Evolutionary conservation across 2,113 vertebrate genomes (phyloP), one percentile per base, ranked within the genome.

Genomic region (Falcunculus frontatus): DNA sequence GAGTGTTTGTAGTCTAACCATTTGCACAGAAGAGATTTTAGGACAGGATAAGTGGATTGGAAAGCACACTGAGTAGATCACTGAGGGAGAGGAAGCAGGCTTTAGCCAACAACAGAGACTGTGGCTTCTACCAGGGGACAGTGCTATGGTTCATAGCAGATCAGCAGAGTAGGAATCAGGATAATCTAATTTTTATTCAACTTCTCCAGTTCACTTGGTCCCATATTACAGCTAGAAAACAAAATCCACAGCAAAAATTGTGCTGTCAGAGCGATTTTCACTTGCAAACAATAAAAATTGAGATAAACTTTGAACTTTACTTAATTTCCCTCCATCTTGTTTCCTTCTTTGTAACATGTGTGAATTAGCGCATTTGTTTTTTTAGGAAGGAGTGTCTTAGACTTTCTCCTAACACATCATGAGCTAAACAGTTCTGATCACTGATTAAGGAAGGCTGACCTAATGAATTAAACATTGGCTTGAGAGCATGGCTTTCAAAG

Each of bases 381-480:
- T 56, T 7, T 3, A 8, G 30, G 44, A 68, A 72, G 15, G 30
- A 46, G 30, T 33, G 10, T 37, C 37, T 84, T 57, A 50, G 42
- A 37, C 29, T 87, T 88, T 70, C 42, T 80, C 84, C 72, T 75
- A 74, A 60, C 23, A 25, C 13, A 33, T 90, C 72, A 64, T n/a
- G 16, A 81, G 12, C 72, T 52, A 81, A 87, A 59, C n/a, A 87
- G 22, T 47, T 89, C 68, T 75, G 52, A 81, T 72, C 47, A 68
- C 52, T 30, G 77, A 47, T 81, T 90, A 86, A 95, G 86, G 80
- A 87, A 75, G 47, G 42, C 32, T 82, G 76, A 50, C 56, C 74
- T 96, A 88, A 96, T 96, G 87, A 95, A 97, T 96, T 96, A 97
- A 95, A 96, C 95, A 96, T 95, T 60, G 95, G 3, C 41, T 93